Evolutionary conservation across 30 jellyfish, hydroid and myxozoan genomes (phyloP).

Genomic region (Clytia hemisphaerica): DNA sequence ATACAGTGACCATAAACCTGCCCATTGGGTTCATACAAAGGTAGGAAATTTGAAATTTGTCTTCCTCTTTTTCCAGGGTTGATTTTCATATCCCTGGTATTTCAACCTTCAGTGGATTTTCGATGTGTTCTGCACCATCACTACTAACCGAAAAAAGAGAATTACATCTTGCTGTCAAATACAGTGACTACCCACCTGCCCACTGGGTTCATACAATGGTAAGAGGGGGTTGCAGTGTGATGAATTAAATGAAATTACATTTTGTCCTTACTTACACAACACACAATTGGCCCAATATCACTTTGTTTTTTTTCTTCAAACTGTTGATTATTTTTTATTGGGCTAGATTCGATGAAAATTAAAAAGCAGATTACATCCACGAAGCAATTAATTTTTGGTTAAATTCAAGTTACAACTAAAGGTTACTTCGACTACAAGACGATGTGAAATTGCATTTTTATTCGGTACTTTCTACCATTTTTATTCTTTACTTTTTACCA

Average conservation of each 20-base stretch:
- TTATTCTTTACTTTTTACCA: not conserved
- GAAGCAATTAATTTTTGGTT: not conserved
- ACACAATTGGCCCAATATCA: too few relatives aligned
- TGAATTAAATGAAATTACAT: too few relatives aligned
- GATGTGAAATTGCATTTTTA: not conserved
- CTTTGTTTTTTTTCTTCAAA: too few relatives aligned
- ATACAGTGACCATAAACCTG: constrained; percentile 77
- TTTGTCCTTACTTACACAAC: too few relatives aligned
- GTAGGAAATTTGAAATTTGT: constrained; percentile 31
- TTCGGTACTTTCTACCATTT: not conserved
- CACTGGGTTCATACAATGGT: constrained; percentile 78
- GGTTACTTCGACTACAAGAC: too few relatives aligned
- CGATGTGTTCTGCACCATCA: constrained; percentile 77
- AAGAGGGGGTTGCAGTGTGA: too few relatives aligned
- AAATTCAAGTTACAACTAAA: too few relatives aligned
- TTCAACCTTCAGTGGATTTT: constrained; percentile 77
- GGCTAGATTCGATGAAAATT: too few relatives aligned
- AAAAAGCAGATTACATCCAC: too few relatives aligned
- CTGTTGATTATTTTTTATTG: too few relatives aligned
- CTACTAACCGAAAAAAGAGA: constrained; percentile 12
- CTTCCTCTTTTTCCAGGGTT: constrained; percentile 43
- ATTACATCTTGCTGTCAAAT: constrained; percentile 74
- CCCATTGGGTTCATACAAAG: constrained; percentile 73
- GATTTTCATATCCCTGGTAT: constrained; percentile 63
- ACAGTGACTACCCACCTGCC: constrained; percentile 82